Evolutionary conservation across 1,140 invertebrate species (phyloP), one percentile per base, ranked within the genome.

Genomic region (Chironomus striatipennis): DNA sequence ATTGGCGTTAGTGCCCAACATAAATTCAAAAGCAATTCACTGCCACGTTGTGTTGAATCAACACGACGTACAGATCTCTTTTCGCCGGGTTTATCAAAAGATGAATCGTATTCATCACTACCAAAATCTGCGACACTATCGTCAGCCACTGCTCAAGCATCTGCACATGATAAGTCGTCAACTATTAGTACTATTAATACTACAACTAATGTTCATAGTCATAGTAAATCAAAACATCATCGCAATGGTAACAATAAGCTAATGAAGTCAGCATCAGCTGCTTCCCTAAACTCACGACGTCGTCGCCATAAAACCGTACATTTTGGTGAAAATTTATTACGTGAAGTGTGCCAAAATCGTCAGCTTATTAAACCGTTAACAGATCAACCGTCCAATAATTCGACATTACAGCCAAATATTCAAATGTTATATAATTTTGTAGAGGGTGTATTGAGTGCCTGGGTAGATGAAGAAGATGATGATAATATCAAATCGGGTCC

Each of bases 361-460:
- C 79, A 83, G 77, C 77, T 83, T 76, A 79, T 83, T 78, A 78
- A 83, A 76, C 79, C 80, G 57, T 78, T 80, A 76, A 78, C 82
- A 77, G 79, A 81, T 79, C 76, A 79, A 79, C 73, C 77, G 77
- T 70, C 65, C 65, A 70, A 70, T 70, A 18, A 15, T 17, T 20
- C 65, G 65, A 70, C 65, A 76, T 83, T 85, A 83, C 87, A 90
- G 78, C 86, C 88, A n/a, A 90, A 91, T 80, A 90, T 91, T n/a
- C 89, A 90, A 79, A 88, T 90, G 81, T 84, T 91, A 75, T 91
- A 91, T 80, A 90, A 88, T 79, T 91, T 91, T 78, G 90, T 91
- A 73, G 90, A 90, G 80, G 87, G 87, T 76, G 88, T 89, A 43
- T 79, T 89, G 57, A 89, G 88, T 78, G 87, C 88, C 20, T 89